These are phyloP conservation scores for Drosophila orosa DNA, from an alignment of 1,140 invertebrate species.

Conservation along the genomic window DNA sequence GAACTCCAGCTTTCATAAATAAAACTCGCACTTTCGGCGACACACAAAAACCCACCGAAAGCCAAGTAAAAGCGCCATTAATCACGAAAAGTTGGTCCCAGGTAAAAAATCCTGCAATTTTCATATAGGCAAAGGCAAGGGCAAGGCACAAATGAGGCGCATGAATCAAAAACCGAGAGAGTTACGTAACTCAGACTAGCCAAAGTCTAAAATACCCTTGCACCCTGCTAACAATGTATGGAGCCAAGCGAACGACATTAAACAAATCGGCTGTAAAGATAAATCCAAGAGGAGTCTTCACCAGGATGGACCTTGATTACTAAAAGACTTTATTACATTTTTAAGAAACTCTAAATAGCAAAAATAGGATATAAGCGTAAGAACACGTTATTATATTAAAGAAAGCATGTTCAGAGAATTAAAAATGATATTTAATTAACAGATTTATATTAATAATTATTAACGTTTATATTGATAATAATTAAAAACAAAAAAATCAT, in stretches of 20 bases:
- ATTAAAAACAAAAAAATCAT: not conserved
- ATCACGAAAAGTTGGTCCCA: conserved; percentile 63
- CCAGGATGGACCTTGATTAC: conserved; percentile 5
- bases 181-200: conserved; percentile 21
- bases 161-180: conserved; percentile 68
- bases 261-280: conserved; percentile 29
- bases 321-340: too few species aligned
- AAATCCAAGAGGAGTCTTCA: not conserved
- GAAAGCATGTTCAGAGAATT: too few species aligned
- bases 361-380: too few species aligned
- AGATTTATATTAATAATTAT: too few species aligned
- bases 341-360: not conserved
- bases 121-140: conserved; percentile 49
- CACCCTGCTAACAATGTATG: not conserved
- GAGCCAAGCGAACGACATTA: conserved; percentile 5
- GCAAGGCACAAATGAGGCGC: conserved; percentile 67
- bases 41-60: conserved; percentile 19
- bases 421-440: too few species aligned
- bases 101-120: conserved; percentile 45
- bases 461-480: too few species aligned
- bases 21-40: conserved; percentile 45
- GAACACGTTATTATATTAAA: too few species aligned
- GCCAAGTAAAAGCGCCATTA: conserved; percentile 66
- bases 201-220: conserved; percentile 34
- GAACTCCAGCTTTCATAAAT: conserved; percentile 25